Conservation (phyloP, 2,113 vertebrate genomes). For the Rhinolophus sinicus region DNA sequence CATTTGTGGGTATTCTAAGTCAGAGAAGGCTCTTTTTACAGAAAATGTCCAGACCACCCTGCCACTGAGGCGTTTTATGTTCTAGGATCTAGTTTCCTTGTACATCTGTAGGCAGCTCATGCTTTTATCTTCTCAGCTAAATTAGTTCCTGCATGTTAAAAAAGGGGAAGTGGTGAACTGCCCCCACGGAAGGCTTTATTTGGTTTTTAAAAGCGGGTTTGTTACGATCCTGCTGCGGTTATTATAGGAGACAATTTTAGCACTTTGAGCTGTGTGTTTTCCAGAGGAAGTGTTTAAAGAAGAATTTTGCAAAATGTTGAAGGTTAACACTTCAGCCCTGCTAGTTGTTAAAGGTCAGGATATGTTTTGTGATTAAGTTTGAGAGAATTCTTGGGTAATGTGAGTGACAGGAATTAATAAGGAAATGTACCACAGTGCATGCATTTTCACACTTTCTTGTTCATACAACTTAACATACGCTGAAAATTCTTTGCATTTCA, state of each 20-base stretch:
- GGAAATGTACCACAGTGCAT: background rate
- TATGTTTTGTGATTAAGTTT: constrained; percentile 57
- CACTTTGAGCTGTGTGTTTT: constrained; percentile 73
- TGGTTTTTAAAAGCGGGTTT: constrained; percentile 78
- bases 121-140: constrained; percentile 83
- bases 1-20: background rate
- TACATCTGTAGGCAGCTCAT: constrained; percentile 72
- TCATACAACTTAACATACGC: constrained; percentile 16
- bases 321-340: constrained; percentile 55
- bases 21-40: background rate
- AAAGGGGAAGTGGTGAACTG: constrained; percentile 82
- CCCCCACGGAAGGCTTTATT: constrained; percentile 81
- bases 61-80: constrained; percentile 11
- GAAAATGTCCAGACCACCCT: constrained; percentile 49
- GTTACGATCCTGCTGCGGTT: constrained; percentile 76
- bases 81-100: constrained; percentile 65
- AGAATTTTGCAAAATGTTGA: constrained; percentile 67
- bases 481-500: constrained; percentile 64
- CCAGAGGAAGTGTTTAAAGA: constrained; percentile 74
- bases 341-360: constrained; percentile 64
- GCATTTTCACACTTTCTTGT: constrained; percentile 24
- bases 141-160: constrained; percentile 80
- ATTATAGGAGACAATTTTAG: constrained; percentile 75
- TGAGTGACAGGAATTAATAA: constrained; percentile 63
- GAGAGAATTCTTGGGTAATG: constrained; percentile 60